Evolutionary conservation across 2,888 invertebrate species (phyloP), one percentile per base, ranked within the genome.

Genomic region (Electrophaes corylata): DNA sequence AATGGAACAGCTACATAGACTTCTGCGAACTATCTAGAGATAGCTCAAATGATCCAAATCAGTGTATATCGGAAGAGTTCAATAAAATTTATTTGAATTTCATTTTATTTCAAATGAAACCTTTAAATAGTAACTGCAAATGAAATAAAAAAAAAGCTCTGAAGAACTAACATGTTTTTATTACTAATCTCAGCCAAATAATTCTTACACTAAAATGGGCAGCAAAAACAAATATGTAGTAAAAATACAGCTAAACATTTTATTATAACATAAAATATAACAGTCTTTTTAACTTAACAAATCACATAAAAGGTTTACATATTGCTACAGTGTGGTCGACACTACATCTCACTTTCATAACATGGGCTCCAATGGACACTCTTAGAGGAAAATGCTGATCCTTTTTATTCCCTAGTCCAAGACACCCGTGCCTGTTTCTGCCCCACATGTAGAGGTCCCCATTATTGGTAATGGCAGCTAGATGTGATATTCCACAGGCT

Each of bases 391-490:
- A 98, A 84, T 92, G 95, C 79, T 98, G 98, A 77, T 98, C 96
- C 53, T 96, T 94, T 0, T 83, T 80, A 76, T 95, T 93, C 0
- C 97, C 97, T 33, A 98, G 82, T 0, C 99, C 99, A 0, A 99
- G 91, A 73, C 96, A 96, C 0, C 96, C 96, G 66, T 93, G 93
- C 69, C 95, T 94, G 82, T 99, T 98, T 72, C 95, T 93, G 0
- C 99, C 99, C 99, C 99, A 99, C 84, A 94, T 96, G 73, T 95
- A 99, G 5, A 99, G 84, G 83, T 98, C 96, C 0, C 98, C 97
- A 16, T 88, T 91, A 65, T 95, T 95, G 14, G 96, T 98, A 0
- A 98, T 83, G 0, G 98, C 98, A 12, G 95, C 96, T 79, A 96
- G 93, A 78, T 91, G 91, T 67, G 94, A 95, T 50, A 96, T 92